phyloP scores from a whole-genome alignment of 2,797 vertebrate species.

The Characodon lateralis region DNA sequence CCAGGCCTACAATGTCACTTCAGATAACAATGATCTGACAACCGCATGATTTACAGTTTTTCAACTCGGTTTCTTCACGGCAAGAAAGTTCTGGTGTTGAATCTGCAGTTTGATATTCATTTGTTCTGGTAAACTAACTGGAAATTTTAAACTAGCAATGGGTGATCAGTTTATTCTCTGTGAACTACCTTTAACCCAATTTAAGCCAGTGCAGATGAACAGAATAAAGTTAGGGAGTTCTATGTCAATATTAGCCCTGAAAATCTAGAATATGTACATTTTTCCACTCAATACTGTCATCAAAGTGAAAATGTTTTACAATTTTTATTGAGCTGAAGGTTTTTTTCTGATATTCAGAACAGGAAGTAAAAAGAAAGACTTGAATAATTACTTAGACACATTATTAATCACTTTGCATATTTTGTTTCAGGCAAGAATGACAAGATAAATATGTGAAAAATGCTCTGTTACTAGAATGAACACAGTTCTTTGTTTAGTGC shows the following conservation, averaged over 20 bases:
- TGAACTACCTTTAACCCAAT: background rate
- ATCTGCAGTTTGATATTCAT: background rate
- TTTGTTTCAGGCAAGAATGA: background rate
- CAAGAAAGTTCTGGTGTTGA: background rate
- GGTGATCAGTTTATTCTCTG: background rate
- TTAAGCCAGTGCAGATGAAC: background rate
- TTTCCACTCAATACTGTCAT: background rate
- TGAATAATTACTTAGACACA: background rate
- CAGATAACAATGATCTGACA: conserved; percentile 13
- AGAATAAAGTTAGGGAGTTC: background rate
- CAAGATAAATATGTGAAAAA: background rate
- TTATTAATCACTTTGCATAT: background rate
- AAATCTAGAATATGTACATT: background rate
- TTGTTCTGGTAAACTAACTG: background rate
- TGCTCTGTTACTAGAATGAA: background rate
- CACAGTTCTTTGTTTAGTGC: background rate
- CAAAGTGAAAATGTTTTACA: background rate
- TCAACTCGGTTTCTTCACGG: background rate
- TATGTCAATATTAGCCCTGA: background rate
- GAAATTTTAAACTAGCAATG: background rate
- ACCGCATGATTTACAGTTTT: background rate
- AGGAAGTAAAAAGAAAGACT: conserved; percentile 3
- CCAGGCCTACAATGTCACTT: conserved; percentile 10
- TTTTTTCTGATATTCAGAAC: background rate
- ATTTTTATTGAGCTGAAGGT: background rate